phyloP scores from a whole-genome alignment of 2,113 vertebrate genomes.

The Suncus etruscus region DNA sequence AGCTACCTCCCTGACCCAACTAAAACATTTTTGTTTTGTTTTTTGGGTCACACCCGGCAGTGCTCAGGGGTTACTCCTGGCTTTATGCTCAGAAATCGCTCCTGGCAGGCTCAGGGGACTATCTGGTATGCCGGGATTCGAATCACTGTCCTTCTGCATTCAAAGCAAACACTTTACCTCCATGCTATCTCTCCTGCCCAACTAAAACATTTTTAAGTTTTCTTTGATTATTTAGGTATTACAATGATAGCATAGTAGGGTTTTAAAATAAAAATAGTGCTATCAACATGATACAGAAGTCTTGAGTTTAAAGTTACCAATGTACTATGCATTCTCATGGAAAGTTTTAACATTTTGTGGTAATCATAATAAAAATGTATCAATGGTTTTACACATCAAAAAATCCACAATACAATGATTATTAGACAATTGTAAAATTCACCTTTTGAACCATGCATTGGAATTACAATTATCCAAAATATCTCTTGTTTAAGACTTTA shows the following conservation, averaged over 20 bases:
- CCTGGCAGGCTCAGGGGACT: no score
- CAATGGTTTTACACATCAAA: background rate
- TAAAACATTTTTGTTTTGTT: slow-evolving; percentile 38
- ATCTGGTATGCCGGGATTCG: no score
- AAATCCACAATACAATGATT: slow-evolving; percentile 3
- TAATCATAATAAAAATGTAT: no score
- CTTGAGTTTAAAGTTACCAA: slow-evolving; percentile 29
- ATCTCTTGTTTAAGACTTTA: background rate
- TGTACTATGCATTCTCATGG: background rate
- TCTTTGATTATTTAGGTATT: slow-evolving; percentile 4
- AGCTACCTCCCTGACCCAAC: no score
- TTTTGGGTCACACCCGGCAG: no score
- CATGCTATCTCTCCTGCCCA: no score
- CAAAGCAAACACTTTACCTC: no score
- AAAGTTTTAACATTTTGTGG: slow-evolving; percentile 53
- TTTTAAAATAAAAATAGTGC: background rate
- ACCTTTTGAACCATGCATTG: background rate
- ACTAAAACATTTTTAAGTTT: no score
- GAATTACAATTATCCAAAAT: slow-evolving; percentile 37
- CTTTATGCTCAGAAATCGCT: no score
- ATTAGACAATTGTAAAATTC: slow-evolving; percentile 45
- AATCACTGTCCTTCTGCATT: no score
- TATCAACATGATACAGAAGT: no score
- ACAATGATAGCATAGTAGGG: background rate
- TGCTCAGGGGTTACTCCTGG: no score